These are phyloP conservation scores for Neodon shergylaensis DNA, from an alignment of 2,113 vertebrate genomes.

Conservation along the genomic window DNA sequence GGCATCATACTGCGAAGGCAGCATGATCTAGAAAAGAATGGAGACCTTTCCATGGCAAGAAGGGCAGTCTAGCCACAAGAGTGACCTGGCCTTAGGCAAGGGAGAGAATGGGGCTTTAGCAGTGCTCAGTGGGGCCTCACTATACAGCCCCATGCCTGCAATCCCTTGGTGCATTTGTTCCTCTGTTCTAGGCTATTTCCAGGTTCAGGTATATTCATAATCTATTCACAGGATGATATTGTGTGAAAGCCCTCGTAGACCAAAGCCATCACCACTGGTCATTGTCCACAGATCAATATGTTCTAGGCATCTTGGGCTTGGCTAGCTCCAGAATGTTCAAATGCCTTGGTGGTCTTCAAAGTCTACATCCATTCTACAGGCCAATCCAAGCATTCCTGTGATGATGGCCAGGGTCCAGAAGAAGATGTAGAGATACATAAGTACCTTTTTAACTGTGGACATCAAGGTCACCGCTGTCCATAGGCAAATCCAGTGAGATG, in stretches of 20 bases:
- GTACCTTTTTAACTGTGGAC: background rate
- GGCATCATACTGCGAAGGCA: too few species aligned
- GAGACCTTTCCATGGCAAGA: accelerated
- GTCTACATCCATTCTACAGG: background rate
- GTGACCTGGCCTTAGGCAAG: background rate
- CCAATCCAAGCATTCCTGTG: accelerated
- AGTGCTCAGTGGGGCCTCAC: background rate
- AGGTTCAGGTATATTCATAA: background rate
- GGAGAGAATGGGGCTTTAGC: background rate
- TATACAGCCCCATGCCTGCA: background rate
- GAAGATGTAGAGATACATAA: background rate
- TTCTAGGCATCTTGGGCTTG: background rate
- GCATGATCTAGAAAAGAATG: accelerated
- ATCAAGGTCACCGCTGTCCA: background rate
- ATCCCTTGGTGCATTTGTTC: background rate
- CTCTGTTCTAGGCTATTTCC: background rate
- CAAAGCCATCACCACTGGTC: accelerated
- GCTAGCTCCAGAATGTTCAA: background rate
- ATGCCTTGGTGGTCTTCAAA: background rate
- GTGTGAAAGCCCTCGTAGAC: background rate
- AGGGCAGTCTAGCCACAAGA: background rate
- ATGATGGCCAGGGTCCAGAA: background rate
- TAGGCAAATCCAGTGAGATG: background rate
- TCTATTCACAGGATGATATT: background rate
- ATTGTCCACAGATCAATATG: background rate